Evolutionary conservation across 2,113 vertebrate species (phyloP).

Genomic region (Pongo abelii): DNA sequence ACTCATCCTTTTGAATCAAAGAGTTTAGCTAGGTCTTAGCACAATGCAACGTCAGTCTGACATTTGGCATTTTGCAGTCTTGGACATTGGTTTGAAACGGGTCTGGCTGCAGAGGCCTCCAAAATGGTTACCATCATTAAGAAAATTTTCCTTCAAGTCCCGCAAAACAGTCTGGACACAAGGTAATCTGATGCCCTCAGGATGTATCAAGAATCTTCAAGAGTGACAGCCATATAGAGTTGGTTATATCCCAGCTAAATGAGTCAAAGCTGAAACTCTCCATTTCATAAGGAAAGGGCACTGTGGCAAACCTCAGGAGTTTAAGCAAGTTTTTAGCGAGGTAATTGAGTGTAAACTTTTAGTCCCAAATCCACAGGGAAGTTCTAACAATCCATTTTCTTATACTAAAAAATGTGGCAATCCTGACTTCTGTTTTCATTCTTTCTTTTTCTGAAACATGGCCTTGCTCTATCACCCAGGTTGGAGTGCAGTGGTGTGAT

Average conservation of each 20-base stretch:
- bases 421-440: neutral
- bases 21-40: constrained; percentile 31
- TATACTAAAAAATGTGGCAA: neutral
- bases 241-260: neutral
- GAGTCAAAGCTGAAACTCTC: neutral
- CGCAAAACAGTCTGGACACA: neutral
- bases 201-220: neutral
- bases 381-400: neutral
- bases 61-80: constrained; percentile 60
- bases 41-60: neutral
- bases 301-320: neutral
- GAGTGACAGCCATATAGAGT: neutral
- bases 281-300: neutral
- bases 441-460: neutral
- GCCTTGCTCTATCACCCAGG: too few species aligned
- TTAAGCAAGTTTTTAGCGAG: neutral
- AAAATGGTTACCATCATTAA: constrained; percentile 1
- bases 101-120: neutral
- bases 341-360: neutral
- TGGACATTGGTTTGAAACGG: constrained; percentile 26
- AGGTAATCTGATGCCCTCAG: neutral
- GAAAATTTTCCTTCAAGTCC: neutral
- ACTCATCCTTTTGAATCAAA: constrained; percentile 50
- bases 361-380: neutral
- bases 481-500: too few species aligned